These are phyloP conservation scores for Magallana gigas DNA, from an alignment of 1,140 invertebrate genomes.

Conservation along the genomic window DNA sequence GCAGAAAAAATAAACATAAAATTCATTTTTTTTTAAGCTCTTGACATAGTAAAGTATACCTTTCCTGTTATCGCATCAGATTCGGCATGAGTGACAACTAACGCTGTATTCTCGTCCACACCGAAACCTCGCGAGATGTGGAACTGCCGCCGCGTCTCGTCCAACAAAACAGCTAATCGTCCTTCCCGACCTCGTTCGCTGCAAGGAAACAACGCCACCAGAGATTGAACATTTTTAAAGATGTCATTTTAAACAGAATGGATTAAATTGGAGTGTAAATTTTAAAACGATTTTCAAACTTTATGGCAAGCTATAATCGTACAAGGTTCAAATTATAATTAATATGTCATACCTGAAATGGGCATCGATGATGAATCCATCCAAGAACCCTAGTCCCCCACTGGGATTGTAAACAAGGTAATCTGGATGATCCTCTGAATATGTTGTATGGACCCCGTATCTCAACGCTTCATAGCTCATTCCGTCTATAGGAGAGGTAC, in stretches of 20 bases:
- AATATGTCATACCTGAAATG: conserved; percentile 67
- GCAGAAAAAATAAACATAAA: no score
- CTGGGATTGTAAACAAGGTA: conserved; percentile 66
- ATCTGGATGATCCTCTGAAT: conserved; percentile 48
- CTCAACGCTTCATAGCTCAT: conserved; percentile 63
- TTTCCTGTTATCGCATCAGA: conserved; percentile 51
- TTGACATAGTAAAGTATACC: conserved; percentile 45
- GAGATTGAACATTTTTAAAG: no score
- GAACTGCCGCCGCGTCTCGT: conserved; percentile 56
- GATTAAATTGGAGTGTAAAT: no score
- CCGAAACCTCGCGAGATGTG: conserved; percentile 57
- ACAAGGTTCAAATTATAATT: no score
- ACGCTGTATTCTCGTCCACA: conserved; percentile 66
- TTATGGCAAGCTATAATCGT: no score
- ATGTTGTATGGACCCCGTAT: conserved; percentile 58
- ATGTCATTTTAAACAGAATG: no score
- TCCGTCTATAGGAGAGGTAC: conserved; percentile 52
- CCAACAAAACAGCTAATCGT: conserved; percentile 64
- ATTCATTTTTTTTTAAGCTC: no score
- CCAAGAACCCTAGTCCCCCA: conserved; percentile 69
- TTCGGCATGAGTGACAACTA: conserved; percentile 64
- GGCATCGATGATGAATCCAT: conserved; percentile 70
- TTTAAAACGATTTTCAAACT: no score
- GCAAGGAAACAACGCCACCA: conserved; percentile 4
- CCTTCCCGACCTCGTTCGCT: conserved; percentile 73